phyloP scores from a whole-genome alignment of 2,888 invertebrate species.

The Quadriops clusia region DNA sequence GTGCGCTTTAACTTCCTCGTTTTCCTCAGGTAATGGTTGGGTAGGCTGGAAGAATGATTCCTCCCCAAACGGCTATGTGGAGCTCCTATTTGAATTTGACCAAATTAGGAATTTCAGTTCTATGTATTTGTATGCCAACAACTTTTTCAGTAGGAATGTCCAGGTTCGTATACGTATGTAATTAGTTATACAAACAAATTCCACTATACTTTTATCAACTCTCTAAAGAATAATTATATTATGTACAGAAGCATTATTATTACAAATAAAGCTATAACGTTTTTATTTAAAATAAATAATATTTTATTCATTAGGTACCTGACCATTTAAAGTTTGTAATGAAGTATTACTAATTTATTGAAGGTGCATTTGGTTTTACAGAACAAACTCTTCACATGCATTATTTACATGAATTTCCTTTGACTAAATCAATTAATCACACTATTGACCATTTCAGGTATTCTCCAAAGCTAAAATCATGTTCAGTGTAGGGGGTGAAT shows the following conservation, averaged over 20 bases:
- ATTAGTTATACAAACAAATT: not conserved
- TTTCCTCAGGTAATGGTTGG: constrained; percentile 54
- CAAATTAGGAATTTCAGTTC: constrained; percentile 53
- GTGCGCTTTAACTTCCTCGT: constrained; percentile 12
- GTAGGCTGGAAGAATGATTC: constrained; percentile 59
- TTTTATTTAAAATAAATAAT: not conserved
- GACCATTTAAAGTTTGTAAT: no score
- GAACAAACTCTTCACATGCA: no score
- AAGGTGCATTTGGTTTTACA: no score
- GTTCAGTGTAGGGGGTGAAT: constrained; percentile 49
- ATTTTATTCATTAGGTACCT: no score
- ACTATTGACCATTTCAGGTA: no score
- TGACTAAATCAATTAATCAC: no score
- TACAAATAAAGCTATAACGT: not conserved
- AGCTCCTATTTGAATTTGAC: constrained; percentile 61
- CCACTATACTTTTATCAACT: not conserved
- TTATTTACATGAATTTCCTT: no score
- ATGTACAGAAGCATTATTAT: not conserved
- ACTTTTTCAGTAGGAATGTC: constrained; percentile 56
- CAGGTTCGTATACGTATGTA: constrained; percentile 39
- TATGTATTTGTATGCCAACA: constrained; percentile 57
- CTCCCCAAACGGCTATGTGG: constrained; percentile 43
- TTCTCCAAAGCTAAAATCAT: constrained; percentile 53
- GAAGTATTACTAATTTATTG: no score
- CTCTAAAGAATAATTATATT: constrained; percentile 1